A percentile compares a stretch with the other conserved stretches of the same genome.
These are phyloP conservation scores for Ennomos fuscantarius DNA, from an alignment of 2,888 invertebrate genomes.

Conservation along the genomic window DNA sequence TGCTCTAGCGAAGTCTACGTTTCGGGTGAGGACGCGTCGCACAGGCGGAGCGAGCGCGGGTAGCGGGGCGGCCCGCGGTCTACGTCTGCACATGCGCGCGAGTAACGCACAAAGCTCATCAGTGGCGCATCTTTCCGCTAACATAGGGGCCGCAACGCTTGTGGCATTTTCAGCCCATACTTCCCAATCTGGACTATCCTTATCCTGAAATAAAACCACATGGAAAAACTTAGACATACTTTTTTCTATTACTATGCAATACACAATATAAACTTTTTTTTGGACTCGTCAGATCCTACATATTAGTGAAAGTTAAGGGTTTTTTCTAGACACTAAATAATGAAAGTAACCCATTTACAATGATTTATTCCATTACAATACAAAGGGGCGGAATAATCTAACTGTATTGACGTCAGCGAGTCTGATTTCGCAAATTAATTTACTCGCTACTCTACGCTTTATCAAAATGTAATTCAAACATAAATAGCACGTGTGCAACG, in stretches of 20 bases:
- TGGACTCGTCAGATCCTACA: too few species aligned
- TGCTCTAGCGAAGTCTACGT: constrained; percentile 92
- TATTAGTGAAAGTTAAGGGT: too few species aligned
- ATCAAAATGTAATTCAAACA: constrained; percentile 44
- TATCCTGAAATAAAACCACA: constrained; percentile 53
- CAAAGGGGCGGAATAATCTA: constrained; percentile 19
- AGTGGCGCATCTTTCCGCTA: constrained; percentile 80
- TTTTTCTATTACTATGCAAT: too few species aligned
- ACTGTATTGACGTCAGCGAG: constrained; percentile 39
- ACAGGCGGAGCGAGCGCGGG: constrained; percentile 90
- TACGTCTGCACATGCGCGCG: constrained; percentile 87
- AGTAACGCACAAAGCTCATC: constrained; percentile 87
- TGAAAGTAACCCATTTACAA: too few species aligned
- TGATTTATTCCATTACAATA: constrained; percentile 18
- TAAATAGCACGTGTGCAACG: constrained; percentile 47
- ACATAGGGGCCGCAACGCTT: constrained; percentile 73
- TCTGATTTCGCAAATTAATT: constrained; percentile 37
- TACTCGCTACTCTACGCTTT: constrained; percentile 36
- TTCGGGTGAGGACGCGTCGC: constrained; percentile 91
- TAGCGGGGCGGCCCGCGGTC: constrained; percentile 89
- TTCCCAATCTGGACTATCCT: constrained; percentile 72
- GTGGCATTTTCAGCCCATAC: constrained; percentile 73
- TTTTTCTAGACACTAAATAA: too few species aligned
- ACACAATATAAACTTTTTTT: too few species aligned
- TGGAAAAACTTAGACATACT: constrained; percentile 4